Base-by-base conservation (phyloP, 2,888 invertebrate species). In the Himalopsyche anomala region DNA sequence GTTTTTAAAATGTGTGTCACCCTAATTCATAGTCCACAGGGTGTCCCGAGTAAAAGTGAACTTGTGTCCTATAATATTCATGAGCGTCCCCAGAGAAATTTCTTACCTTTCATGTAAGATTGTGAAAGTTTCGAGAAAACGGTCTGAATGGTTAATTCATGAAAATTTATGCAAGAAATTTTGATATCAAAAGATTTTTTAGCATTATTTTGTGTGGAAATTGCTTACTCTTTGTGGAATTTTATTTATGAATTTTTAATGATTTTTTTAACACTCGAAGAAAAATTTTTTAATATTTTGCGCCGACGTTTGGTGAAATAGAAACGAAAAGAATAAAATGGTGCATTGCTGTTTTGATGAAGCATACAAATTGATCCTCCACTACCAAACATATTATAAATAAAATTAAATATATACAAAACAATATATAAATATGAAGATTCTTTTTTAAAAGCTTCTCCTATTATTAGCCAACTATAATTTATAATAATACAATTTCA, bases 141-240 rank as follows among this genome's bases (percentile, higher is more conserved):
- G 84, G 84, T 86, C 56, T 28, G 51, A 80, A 56, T 84, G 84
- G 85, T 84, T 87, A 86, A 87, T 87, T 87, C 80, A 84, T 83
- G 84, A 84, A 86, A 87, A 87, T 87, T 87, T 87, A 87, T 87
- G 86, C 87, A 84, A 81, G 85, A 84, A 87, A 87, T 87, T 85
- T 83, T 85, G 83, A 85, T 83, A 83, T 80, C 79, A 83, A 85
- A 85, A 83, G 83, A 85, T 85, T 85, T 85, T 85, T 83, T 28
- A 80, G 82, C 54, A 80, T 80, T 85, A 85, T 85, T 85, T 80
- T 80, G 69, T 56, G 84, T 55, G 80, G 80, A 62, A 84, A 80
- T 84, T 51, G 40, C 83, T 36, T 40, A 80, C 80, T 80, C 80
- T 84, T 40, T 54, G 84, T 80, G 80, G 80, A 80, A 55, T 74